Conservation (phyloP, 1,140 invertebrate species). For the Pseudachorutes palmiensis region DNA sequence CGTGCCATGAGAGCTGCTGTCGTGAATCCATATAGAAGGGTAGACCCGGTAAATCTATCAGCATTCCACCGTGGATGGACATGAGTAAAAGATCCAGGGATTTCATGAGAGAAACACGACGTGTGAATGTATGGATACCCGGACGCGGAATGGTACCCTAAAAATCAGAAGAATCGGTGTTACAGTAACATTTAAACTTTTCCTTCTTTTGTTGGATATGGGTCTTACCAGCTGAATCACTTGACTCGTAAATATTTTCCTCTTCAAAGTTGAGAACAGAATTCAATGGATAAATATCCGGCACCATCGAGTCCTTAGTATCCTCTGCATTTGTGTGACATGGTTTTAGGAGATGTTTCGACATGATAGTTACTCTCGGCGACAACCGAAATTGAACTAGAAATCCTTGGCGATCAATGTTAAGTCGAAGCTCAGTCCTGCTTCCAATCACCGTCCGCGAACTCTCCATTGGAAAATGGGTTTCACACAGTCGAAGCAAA, state of each 20-base stretch:
- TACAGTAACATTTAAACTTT: not conserved
- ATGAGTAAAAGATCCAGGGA: conserved; percentile 56
- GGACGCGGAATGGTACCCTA: conserved; percentile 35
- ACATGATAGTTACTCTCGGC: conserved; percentile 57
- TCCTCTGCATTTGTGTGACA: conserved; percentile 45
- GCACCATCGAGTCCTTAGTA: conserved; percentile 48
- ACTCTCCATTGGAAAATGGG: conserved; percentile 47
- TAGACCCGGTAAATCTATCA: conserved; percentile 47
- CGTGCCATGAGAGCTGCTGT: conserved; percentile 60
- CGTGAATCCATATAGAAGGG: conserved; percentile 62
- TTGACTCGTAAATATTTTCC: conserved; percentile 54
- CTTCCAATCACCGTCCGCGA: conserved; percentile 10
- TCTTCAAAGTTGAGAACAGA: conserved; percentile 57
- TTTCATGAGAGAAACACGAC: conserved; percentile 59
- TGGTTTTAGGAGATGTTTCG: conserved; percentile 52
- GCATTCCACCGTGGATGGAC: conserved; percentile 42
- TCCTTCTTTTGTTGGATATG: conserved; percentile 7
- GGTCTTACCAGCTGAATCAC: conserved; percentile 65
- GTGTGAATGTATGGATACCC: conserved; percentile 56
- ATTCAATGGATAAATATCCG: conserved; percentile 62
- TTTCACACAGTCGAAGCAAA: conserved; percentile 61
- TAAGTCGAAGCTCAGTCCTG: conserved; percentile 39
- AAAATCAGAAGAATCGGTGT: not conserved
- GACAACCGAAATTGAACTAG: conserved; percentile 55
- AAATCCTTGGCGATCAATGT: conserved; percentile 53